Conservation (phyloP, 1,140 invertebrate genomes). For the Cotesia vestalis region DNA sequence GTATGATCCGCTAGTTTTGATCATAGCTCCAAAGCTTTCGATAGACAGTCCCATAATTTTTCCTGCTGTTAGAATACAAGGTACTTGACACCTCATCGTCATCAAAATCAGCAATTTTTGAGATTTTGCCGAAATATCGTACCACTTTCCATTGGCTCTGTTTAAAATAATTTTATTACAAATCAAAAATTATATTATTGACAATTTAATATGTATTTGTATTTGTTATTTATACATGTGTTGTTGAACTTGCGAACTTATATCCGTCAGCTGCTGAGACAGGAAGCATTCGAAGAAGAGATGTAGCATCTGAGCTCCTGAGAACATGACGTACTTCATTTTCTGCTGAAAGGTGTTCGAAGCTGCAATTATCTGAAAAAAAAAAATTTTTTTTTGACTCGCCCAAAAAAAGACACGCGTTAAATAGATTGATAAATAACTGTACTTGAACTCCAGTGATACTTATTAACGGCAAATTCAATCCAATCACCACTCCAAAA, state of each 20-base stretch:
- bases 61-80: conserved; percentile 36
- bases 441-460: conserved; percentile 8
- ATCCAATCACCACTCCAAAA: conserved; percentile 8
- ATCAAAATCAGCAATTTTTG: conserved; percentile 39
- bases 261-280: conserved; percentile 10
- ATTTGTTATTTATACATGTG: neutral
- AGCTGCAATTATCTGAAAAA: neutral
- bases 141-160: conserved; percentile 24
- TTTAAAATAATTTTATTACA: neutral
- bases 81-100: conserved; percentile 31
- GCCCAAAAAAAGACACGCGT: neutral
- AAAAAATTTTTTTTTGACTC: neutral
- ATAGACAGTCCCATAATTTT: conserved; percentile 34
- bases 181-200: neutral
- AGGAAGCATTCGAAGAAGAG: conserved; percentile 17
- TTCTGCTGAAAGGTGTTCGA: neutral
- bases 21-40: conserved; percentile 21
- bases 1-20: too few species aligned
- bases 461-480: conserved; percentile 23
- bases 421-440: neutral
- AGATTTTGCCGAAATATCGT: conserved; percentile 26
- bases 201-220: neutral
- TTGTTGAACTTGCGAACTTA: neutral
- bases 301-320: neutral
- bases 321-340: conserved; percentile 13